These are phyloP conservation scores for Eptesicus fuscus DNA, from an alignment of 2,113 vertebrate genomes.

Conservation along the genomic window DNA sequence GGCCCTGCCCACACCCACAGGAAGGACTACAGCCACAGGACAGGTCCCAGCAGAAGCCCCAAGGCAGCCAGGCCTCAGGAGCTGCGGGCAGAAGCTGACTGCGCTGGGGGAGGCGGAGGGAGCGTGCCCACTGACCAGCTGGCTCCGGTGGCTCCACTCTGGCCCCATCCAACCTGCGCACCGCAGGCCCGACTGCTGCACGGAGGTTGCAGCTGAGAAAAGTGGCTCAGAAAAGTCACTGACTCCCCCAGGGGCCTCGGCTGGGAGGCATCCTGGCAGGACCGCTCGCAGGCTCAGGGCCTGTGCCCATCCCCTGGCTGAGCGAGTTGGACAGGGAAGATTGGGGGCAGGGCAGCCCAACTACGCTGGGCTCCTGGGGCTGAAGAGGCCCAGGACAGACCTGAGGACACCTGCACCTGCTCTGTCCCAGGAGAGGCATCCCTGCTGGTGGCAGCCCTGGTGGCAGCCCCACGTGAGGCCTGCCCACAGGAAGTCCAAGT, in stretches of 20 bases:
- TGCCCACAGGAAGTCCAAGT: background rate
- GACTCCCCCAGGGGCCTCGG: background rate
- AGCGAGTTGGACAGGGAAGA: fast-evolving
- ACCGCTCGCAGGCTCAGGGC: background rate
- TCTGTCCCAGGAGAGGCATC: background rate
- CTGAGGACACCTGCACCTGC: background rate
- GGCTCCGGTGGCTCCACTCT: background rate
- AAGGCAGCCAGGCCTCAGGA: too few relatives aligned
- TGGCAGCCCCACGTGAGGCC: background rate
- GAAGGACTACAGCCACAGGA: background rate
- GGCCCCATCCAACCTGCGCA: background rate
- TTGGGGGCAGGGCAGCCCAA: background rate
- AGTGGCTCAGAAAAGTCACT: background rate
- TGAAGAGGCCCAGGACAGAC: background rate
- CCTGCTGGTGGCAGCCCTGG: background rate
- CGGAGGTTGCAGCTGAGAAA: background rate
- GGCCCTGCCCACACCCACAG: too few relatives aligned
- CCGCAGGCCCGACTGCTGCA: background rate
- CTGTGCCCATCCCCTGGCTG: background rate
- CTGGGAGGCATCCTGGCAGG: background rate
- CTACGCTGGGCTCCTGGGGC: background rate
- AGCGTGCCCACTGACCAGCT: background rate
- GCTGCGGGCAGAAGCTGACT: background rate
- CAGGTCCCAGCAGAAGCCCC: background rate
- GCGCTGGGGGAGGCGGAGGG: background rate